phyloP scores from a whole-genome alignment of 2,797 vertebrate species.

The Acridotheres tristis region DNA sequence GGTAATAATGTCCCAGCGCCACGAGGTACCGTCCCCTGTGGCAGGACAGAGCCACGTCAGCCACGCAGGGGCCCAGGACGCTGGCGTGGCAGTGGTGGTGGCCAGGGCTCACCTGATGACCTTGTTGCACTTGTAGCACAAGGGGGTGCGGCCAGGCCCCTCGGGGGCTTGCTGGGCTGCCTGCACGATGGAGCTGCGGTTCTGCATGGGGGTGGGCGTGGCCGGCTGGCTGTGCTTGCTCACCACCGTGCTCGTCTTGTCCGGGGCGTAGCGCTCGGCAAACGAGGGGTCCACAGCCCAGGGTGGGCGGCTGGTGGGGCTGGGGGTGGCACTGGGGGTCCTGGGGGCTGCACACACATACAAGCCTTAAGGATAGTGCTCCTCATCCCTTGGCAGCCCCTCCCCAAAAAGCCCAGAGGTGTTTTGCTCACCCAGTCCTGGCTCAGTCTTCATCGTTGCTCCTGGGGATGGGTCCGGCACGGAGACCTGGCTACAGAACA shows the following conservation, averaged over 20 bases:
- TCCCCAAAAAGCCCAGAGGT: not conserved
- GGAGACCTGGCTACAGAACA: slow-evolving; percentile 79
- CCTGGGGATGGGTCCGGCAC: slow-evolving; percentile 59
- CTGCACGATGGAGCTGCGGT: slow-evolving; percentile 95
- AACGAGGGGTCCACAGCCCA: slow-evolving; percentile 94
- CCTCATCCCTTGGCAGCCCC: accelerated
- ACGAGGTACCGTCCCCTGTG: slow-evolving; percentile 93
- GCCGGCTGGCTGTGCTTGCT: slow-evolving; percentile 92
- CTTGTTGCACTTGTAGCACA: slow-evolving; percentile 95
- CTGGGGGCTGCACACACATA: slow-evolving; percentile 24
- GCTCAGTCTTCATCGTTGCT: slow-evolving; percentile 69
- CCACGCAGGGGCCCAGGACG: accelerated
- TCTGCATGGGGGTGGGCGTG: slow-evolving; percentile 92
- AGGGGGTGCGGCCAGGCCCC: slow-evolving; percentile 84
- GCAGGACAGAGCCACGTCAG: not conserved
- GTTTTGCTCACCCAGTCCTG: slow-evolving; percentile 73
- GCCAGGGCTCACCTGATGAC: slow-evolving; percentile 88
- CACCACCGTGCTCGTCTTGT: slow-evolving; percentile 94
- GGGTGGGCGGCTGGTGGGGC: slow-evolving; percentile 85
- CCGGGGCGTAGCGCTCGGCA: slow-evolving; percentile 91
- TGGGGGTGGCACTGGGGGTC: slow-evolving; percentile 29
- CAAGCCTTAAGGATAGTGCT: not conserved
- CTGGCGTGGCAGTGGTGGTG: accelerated
- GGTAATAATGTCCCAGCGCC: slow-evolving; percentile 93
- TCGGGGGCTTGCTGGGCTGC: slow-evolving; percentile 86